These are phyloP conservation scores for Synergus itoensis DNA, from an alignment of 2,888 invertebrate species.

Conservation along the genomic window DNA sequence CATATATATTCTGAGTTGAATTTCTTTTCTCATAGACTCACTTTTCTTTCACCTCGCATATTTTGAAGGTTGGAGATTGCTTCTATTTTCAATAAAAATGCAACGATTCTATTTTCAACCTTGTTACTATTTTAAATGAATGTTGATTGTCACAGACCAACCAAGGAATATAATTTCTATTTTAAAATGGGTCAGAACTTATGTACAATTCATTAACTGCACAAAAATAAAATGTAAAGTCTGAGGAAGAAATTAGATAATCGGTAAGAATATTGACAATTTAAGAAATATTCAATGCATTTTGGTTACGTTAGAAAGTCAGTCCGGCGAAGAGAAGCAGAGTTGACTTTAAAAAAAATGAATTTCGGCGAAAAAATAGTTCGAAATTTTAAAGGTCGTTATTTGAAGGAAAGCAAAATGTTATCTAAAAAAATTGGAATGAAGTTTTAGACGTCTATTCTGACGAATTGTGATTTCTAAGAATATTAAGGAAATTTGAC, in stretches of 20 bases:
- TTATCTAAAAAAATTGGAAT: background rate
- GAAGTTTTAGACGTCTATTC: no score
- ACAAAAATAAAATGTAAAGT: background rate
- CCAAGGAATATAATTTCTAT: background rate
- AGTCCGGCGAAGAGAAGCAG: background rate
- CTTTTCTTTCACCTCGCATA: background rate
- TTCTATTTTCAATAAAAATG: background rate
- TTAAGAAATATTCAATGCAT: background rate
- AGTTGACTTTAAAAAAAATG: background rate
- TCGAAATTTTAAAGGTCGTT: background rate
- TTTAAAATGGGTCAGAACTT: background rate
- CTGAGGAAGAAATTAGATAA: background rate
- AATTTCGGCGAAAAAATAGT: background rate
- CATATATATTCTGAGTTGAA: background rate
- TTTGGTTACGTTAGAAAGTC: background rate
- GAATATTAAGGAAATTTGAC: no score
- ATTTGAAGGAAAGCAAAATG: background rate
- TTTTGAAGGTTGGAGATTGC: background rate
- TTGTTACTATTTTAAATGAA: background rate
- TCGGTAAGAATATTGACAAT: background rate
- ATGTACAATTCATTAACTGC: conserved; percentile 1
- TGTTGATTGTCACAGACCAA: background rate
- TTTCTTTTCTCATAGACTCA: background rate
- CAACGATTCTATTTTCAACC: background rate
- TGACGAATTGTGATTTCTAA: no score